Conservation (phyloP, 1,140 invertebrate species). For the Hestina assimilis region DNA sequence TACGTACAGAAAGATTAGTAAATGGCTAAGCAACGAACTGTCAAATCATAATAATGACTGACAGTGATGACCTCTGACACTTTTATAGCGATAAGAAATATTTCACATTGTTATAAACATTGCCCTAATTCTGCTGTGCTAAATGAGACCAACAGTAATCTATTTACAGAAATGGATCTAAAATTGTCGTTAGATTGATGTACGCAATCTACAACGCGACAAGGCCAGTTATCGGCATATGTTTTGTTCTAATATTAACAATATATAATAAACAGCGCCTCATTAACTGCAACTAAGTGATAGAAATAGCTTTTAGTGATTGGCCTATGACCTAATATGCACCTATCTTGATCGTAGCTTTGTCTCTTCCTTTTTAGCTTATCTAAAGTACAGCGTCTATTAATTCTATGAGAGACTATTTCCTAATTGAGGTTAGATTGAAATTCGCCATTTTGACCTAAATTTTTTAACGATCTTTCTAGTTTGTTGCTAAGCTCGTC, state of each 20-base stretch:
- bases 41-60: conserved; percentile 3
- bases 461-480: neutral
- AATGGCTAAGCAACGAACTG: neutral
- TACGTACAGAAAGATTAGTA: neutral
- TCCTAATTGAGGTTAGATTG: neutral
- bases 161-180: conserved; percentile 44
- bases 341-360: conserved; percentile 35
- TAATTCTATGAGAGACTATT: conserved; percentile 13
- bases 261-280: conserved; percentile 53
- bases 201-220: conserved; percentile 53
- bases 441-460: neutral
- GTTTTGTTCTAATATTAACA: conserved; percentile 58
- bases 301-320: conserved; percentile 50
- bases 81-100: conserved; percentile 30
- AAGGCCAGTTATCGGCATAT: conserved; percentile 57
- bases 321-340: conserved; percentile 43
- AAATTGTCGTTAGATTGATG: conserved; percentile 56
- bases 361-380: conserved; percentile 35
- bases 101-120: conserved; percentile 38
- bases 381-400: conserved; percentile 26
- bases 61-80: conserved; percentile 3
- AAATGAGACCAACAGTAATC: conserved; percentile 45
- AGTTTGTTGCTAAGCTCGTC: neutral
- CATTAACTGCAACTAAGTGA: conserved; percentile 60
- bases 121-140: conserved; percentile 46